Percentiles rank a stretch among this genome's conserved stretches.
These are phyloP conservation scores for Eretmocerus hayati DNA, from an alignment of 2,888 invertebrate species.

Conservation along the genomic window DNA sequence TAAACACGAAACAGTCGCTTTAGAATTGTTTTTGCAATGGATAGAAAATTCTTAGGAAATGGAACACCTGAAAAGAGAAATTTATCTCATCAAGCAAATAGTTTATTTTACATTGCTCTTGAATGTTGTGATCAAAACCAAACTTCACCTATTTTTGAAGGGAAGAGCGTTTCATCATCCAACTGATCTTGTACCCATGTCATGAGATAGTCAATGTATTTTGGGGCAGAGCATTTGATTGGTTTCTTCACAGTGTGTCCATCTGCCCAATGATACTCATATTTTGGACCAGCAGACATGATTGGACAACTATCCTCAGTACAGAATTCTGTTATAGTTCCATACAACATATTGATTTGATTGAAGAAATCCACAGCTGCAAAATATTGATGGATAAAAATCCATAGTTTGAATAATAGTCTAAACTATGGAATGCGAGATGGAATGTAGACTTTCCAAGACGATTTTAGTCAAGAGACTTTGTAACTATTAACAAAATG, in stretches of 20 bases:
- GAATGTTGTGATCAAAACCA: background rate
- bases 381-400: slow-evolving; percentile 34
- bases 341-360: slow-evolving; percentile 99
- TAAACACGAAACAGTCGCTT: slow-evolving; percentile 97
- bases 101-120: too few relatives aligned
- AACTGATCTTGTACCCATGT: slow-evolving; percentile 99
- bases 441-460: too few relatives aligned
- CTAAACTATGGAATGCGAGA: too few relatives aligned
- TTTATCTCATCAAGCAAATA: too few relatives aligned
- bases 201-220: slow-evolving; percentile 99
- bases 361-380: slow-evolving; percentile 99
- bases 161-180: slow-evolving; percentile 96
- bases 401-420: background rate
- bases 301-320: slow-evolving; percentile 95
- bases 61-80: slow-evolving; percentile 69
- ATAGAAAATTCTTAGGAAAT: slow-evolving; percentile 94
- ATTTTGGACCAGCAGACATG: slow-evolving; percentile 98
- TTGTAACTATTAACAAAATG: too few relatives aligned
- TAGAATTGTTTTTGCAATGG: slow-evolving; percentile 95
- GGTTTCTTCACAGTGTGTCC: slow-evolving; percentile 97
- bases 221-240: slow-evolving; percentile 97
- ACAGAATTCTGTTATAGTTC: slow-evolving; percentile 99
- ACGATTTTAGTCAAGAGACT: too few relatives aligned
- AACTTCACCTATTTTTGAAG: slow-evolving; percentile 85
- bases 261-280: slow-evolving; percentile 99